phyloP scores from a whole-genome alignment of 2,113 vertebrate species.

The Marcusenius ussheri region DNA sequence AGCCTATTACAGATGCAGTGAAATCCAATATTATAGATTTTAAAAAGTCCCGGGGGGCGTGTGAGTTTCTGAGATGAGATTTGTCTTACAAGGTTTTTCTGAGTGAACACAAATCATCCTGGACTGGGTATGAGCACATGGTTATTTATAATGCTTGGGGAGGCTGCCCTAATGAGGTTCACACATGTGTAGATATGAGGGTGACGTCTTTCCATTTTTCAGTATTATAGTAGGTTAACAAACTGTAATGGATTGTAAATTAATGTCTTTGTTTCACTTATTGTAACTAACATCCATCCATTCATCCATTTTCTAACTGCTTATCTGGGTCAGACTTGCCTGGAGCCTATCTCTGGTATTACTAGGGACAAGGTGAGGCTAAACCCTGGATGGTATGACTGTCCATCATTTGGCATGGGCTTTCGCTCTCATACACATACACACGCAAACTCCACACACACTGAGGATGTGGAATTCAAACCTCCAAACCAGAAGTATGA shows the following conservation, averaged over 20 bases:
- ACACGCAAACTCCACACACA: neutral
- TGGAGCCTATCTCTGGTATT: neutral
- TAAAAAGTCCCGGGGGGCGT: neutral
- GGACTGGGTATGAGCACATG: neutral
- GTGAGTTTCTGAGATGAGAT: neutral
- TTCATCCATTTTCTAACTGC: neutral
- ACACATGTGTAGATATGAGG: neutral
- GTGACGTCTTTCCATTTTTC: neutral
- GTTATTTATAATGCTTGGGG: neutral
- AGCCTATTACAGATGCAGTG: neutral
- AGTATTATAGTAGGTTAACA: neutral
- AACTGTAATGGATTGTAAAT: neutral
- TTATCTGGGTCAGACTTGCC: neutral
- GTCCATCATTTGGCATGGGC: neutral
- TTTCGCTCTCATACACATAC: neutral
- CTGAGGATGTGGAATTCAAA: neutral
- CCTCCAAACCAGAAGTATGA: neutral
- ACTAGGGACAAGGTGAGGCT: neutral
- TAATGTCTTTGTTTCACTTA: neutral
- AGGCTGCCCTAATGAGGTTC: neutral
- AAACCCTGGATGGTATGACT: neutral
- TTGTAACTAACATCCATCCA: neutral
- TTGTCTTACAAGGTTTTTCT: neutral
- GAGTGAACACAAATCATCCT: neutral
- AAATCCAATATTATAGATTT: neutral